Percentiles rank a stretch among this genome's conserved stretches.
phyloP scores from a whole-genome alignment of 2,113 vertebrate species.

The Taxidea taxus region DNA sequence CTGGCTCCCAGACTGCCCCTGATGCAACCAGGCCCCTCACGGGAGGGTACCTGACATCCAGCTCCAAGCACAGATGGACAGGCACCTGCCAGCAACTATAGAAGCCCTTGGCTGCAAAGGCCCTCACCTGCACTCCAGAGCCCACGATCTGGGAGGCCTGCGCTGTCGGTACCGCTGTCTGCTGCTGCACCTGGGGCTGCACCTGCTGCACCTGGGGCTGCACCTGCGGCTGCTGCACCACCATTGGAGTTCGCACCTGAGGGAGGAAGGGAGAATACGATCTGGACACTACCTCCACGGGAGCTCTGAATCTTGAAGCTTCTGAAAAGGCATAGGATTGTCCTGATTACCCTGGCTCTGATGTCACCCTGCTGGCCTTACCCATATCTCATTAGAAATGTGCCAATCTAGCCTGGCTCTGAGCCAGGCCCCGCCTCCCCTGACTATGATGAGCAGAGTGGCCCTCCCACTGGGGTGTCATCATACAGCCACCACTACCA shows the following conservation, averaged over 20 bases:
- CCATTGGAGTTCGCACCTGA: conserved; percentile 83
- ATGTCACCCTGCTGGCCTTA: background rate
- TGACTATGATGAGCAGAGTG: background rate
- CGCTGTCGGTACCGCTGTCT: conserved; percentile 67
- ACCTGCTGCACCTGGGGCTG: conserved; percentile 68
- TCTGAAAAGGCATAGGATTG: background rate
- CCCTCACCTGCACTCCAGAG: conserved; percentile 90
- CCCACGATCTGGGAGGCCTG: conserved; percentile 86
- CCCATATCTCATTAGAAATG: background rate
- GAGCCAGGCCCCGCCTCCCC: background rate
- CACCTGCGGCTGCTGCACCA: conserved; percentile 82
- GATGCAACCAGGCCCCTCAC: background rate
- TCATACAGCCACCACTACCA: background rate
- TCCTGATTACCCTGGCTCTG: background rate
- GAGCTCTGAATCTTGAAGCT: background rate
- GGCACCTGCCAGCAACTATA: conserved; percentile 59
- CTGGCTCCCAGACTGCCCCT: background rate
- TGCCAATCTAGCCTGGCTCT: background rate
- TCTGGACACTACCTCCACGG: background rate
- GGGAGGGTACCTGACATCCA: conserved; percentile 44
- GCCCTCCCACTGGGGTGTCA: background rate
- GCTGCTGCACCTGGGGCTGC: conserved; percentile 70
- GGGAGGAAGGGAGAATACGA: background rate
- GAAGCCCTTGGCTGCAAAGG: background rate
- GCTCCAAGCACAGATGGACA: conserved; percentile 5